phyloP scores from a whole-genome alignment of 1,140 invertebrate genomes.

The Hirudo medicinalis region DNA sequence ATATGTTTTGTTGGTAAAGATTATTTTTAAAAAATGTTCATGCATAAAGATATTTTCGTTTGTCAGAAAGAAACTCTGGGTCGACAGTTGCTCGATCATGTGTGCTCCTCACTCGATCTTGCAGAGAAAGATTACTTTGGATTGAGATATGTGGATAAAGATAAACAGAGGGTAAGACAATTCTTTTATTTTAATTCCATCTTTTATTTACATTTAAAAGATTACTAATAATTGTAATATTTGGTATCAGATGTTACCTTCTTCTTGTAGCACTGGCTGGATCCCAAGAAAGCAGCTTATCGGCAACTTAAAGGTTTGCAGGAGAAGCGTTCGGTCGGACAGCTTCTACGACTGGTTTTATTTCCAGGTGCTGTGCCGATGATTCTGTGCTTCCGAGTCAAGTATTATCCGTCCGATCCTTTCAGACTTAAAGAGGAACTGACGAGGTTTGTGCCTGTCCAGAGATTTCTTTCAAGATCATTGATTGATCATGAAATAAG shows the following conservation, averaged over 20 bases:
- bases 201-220: too few relatives aligned
- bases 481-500: neutral
- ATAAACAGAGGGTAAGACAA: constrained; percentile 65
- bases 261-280: neutral
- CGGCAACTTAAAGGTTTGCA: constrained; percentile 10
- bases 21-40: neutral
- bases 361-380: constrained; percentile 64
- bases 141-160: constrained; percentile 77
- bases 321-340: too few relatives aligned
- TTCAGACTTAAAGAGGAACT: constrained; percentile 66
- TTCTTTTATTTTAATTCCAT: too few relatives aligned
- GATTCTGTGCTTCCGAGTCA: constrained; percentile 78
- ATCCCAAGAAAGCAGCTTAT: constrained; percentile 6
- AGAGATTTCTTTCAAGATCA: too few relatives aligned
- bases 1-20: constrained; percentile 3
- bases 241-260: neutral
- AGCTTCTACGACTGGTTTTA: too few relatives aligned
- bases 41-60: constrained; percentile 35
- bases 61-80: constrained; percentile 77
- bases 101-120: constrained; percentile 81
- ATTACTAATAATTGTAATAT: too few relatives aligned
- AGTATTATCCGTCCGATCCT: constrained; percentile 86
- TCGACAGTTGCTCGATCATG: constrained; percentile 77
- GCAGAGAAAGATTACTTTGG: constrained; percentile 95
- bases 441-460: constrained; percentile 44